A percentile compares a stretch with the other conserved stretches of the same genome.
phyloP scores from a whole-genome alignment of 2,797 vertebrate genomes.

The Mastacembelus armatus region DNA sequence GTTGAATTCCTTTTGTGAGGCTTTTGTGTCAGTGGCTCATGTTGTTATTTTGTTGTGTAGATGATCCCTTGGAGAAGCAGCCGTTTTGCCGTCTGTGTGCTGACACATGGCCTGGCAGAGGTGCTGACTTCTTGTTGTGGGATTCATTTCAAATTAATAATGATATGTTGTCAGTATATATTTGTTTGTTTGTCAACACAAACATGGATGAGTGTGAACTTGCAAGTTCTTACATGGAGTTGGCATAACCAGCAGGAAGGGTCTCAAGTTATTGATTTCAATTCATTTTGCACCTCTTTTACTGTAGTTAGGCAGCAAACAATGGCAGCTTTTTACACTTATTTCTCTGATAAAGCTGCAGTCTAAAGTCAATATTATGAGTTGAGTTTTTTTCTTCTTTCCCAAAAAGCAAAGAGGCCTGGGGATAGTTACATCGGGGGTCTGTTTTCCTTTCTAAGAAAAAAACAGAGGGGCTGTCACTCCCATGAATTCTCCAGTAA shows the following conservation, averaged over 20 bases:
- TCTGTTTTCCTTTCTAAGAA: constrained; percentile 52
- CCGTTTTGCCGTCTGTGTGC: constrained; percentile 18
- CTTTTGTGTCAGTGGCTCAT: constrained; percentile 39
- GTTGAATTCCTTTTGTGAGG: constrained; percentile 57
- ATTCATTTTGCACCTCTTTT: background rate
- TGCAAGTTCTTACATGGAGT: constrained; percentile 26
- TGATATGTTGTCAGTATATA: constrained; percentile 24
- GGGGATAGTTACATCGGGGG: constrained; percentile 54
- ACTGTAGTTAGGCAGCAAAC: background rate
- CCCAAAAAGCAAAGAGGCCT: constrained; percentile 30
- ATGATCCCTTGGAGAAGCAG: constrained; percentile 5
- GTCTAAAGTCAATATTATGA: constrained; percentile 29
- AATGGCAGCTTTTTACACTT: background rate
- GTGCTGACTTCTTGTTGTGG: constrained; percentile 32
- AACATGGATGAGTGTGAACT: constrained; percentile 11
- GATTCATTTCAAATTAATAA: constrained; percentile 1
- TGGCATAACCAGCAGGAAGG: constrained; percentile 6
- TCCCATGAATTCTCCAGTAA: constrained; percentile 52
- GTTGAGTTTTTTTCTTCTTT: background rate
- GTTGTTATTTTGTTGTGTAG: constrained; percentile 46
- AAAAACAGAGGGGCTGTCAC: background rate
- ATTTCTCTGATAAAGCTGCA: constrained; percentile 11
- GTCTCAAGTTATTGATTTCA: constrained; percentile 17
- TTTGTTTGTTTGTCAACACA: constrained; percentile 19
- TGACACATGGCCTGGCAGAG: constrained; percentile 22